Evolutionary conservation across 2,113 vertebrate species (phyloP).

Genomic region (Scatophagus argus): DNA sequence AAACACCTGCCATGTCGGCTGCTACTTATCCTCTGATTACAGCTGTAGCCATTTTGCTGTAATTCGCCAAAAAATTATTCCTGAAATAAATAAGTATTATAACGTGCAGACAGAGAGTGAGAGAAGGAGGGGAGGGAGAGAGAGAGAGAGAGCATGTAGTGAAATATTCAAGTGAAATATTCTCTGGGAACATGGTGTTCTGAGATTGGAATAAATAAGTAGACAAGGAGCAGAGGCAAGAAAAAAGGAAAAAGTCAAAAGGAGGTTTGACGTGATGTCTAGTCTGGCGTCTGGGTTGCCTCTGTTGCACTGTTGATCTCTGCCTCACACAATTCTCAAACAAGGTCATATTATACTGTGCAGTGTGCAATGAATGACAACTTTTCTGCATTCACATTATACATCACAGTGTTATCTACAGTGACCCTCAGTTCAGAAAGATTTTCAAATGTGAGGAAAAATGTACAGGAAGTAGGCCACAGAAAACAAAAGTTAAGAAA

Average conservation of each 20-base stretch:
- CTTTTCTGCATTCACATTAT: slow-evolving; percentile 27
- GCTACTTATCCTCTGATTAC: slow-evolving; percentile 85
- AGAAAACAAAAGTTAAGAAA: slow-evolving; percentile 2
- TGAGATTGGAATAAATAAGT: slow-evolving; percentile 76
- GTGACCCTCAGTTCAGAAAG: slow-evolving; percentile 30
- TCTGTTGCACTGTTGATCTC: slow-evolving; percentile 59
- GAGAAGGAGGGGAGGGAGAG: neutral
- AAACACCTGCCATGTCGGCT: slow-evolving; percentile 85
- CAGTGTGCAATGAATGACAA: slow-evolving; percentile 32
- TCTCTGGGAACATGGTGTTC: slow-evolving; percentile 73
- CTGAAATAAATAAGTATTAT: slow-evolving; percentile 82
- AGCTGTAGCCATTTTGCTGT: slow-evolving; percentile 82
- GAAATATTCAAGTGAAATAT: slow-evolving; percentile 77
- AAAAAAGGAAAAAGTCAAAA: slow-evolving; percentile 56
- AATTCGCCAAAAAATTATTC: slow-evolving; percentile 81
- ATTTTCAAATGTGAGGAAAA: neutral
- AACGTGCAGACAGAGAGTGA: slow-evolving; percentile 48
- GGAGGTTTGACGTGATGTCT: slow-evolving; percentile 62
- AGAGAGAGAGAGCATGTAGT: slow-evolving; percentile 50
- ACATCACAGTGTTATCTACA: slow-evolving; percentile 28
- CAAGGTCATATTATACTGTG: slow-evolving; percentile 49
- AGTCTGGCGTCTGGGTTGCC: slow-evolving; percentile 39
- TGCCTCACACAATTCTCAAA: slow-evolving; percentile 52
- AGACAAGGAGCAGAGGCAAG: slow-evolving; percentile 49
- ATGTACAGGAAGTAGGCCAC: neutral